A percentile compares a stretch with the other conserved stretches of the same genome.
Conservation (phyloP, 2,888 invertebrate genomes). For the Eupithecia abbreviata region DNA sequence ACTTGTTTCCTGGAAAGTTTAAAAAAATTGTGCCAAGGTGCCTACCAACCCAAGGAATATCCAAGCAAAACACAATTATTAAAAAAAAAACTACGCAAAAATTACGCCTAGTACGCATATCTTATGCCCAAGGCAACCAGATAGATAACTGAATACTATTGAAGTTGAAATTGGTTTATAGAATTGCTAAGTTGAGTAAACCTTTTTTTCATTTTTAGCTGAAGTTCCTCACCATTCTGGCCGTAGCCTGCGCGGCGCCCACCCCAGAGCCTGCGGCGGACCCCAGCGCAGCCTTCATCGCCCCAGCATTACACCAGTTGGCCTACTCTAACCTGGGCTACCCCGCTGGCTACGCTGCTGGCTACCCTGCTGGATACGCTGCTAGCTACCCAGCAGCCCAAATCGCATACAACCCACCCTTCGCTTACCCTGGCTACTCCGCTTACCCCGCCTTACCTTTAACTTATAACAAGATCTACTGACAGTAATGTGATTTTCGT, state of each 20-base stretch:
- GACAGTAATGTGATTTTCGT: slow-evolving; percentile 28
- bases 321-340: slow-evolving; percentile 45
- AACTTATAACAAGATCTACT: slow-evolving; percentile 56
- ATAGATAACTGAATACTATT: neutral
- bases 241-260: slow-evolving; percentile 57
- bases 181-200: neutral
- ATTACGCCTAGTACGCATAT: neutral
- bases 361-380: slow-evolving; percentile 22
- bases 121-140: neutral
- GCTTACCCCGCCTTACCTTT: slow-evolving; percentile 49
- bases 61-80: neutral
- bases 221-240: slow-evolving; percentile 53
- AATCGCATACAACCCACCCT: slow-evolving; percentile 42
- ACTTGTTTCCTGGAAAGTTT: no score
- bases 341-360: slow-evolving; percentile 29
- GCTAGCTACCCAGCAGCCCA: slow-evolving; percentile 44
- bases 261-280: slow-evolving; percentile 53
- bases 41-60: neutral
- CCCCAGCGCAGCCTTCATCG: slow-evolving; percentile 37
- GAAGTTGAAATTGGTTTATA: neutral
- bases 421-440: slow-evolving; percentile 39
- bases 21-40: no score
- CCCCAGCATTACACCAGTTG: slow-evolving; percentile 41
- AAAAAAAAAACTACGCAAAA: no score
- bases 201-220: slow-evolving; percentile 48